These are phyloP conservation scores for Drosophila tanythrix DNA, from an alignment of 2,888 invertebrate species.

Conservation along the genomic window DNA sequence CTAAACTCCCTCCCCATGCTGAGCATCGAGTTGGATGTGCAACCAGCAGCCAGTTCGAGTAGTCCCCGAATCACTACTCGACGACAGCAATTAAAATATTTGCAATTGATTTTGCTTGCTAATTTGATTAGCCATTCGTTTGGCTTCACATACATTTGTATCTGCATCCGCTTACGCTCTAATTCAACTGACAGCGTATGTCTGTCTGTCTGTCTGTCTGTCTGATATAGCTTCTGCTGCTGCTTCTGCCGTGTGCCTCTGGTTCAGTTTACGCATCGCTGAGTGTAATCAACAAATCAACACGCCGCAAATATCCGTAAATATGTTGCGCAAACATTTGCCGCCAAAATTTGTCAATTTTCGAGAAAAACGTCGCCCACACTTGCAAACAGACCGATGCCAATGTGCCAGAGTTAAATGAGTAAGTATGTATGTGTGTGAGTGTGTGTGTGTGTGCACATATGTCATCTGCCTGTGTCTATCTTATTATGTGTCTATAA, in stretches of 20 bases:
- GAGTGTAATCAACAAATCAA: constrained; percentile 50
- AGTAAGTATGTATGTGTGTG: not conserved
- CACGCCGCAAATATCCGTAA: constrained; percentile 49
- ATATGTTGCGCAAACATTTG: constrained; percentile 51
- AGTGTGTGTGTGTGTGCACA: not conserved
- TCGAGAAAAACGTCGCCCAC: constrained; percentile 10
- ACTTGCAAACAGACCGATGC: not conserved
- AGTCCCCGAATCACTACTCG: not conserved
- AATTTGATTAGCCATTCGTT: constrained; percentile 45
- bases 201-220: not conserved
- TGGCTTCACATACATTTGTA: constrained; percentile 17
- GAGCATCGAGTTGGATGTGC: not conserved
- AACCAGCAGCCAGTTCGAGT: not conserved
- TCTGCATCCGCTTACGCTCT: constrained; percentile 27
- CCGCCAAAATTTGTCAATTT: constrained; percentile 56
- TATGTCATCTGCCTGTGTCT: not conserved
- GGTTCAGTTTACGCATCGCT: constrained; percentile 34
- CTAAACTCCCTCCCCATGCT: not conserved
- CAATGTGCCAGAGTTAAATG: constrained; percentile 11
- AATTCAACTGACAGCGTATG: constrained; percentile 16
- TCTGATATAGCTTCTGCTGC: not conserved
- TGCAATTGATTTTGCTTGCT: constrained; percentile 42
- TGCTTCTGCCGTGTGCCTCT: not conserved
- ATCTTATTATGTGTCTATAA: constrained; percentile 1
- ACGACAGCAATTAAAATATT: constrained; percentile 50